Conservation (phyloP, 2,113 vertebrate species). For the Centropus unirufus region DNA sequence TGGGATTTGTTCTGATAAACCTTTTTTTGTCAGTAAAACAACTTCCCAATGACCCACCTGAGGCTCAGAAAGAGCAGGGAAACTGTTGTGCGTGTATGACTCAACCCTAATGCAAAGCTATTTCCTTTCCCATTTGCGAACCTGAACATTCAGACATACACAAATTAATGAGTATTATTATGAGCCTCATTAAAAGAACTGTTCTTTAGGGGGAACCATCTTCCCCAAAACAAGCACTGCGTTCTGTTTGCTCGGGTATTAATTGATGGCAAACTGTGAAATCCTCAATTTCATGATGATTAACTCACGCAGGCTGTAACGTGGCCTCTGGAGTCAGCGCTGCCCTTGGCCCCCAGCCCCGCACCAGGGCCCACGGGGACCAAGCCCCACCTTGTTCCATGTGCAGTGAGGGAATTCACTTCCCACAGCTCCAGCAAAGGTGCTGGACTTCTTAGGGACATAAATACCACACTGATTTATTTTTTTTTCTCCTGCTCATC, state of each 20-base stretch:
- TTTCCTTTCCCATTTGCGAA: not conserved
- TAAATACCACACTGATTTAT: not conserved
- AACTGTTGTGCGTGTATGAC: not conserved
- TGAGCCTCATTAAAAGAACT: constrained; percentile 49
- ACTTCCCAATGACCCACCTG: not conserved
- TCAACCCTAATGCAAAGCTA: not conserved
- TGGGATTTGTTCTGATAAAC: not conserved
- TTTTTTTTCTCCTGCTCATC: not conserved
- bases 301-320: not conserved
- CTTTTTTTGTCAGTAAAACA: not conserved
- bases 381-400: not conserved
- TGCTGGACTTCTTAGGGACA: not conserved
- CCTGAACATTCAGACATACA: constrained; percentile 6
- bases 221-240: not conserved
- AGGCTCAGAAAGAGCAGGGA: not conserved
- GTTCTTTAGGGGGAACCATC: constrained; percentile 41
- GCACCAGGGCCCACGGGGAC: fast-evolving
- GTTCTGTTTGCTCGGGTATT: constrained; percentile 39
- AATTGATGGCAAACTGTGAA: constrained; percentile 36
- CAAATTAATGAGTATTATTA: constrained; percentile 51
- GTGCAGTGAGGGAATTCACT: fast-evolving
- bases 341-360: fast-evolving
- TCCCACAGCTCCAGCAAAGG: not conserved
- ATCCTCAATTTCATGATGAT: not conserved
- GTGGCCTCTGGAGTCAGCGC: not conserved